Conservation (phyloP, 2,888 invertebrate genomes). For the Drosophila prostipennis region DNA sequence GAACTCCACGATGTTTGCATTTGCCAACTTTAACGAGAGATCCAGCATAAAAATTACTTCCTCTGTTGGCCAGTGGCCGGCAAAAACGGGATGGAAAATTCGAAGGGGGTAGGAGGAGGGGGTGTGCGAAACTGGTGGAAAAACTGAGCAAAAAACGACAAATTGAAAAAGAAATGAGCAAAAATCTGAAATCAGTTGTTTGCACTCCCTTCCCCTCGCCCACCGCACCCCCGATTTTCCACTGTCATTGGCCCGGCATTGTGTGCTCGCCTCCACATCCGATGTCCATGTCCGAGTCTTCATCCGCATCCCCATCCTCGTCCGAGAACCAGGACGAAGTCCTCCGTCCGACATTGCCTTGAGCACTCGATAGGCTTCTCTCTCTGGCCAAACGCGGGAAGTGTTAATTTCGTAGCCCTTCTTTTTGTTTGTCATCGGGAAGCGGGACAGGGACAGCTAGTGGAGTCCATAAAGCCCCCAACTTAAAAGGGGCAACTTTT, state of each 20-base stretch:
- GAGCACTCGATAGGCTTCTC: conserved; percentile 68
- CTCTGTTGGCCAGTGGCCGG: conserved; percentile 56
- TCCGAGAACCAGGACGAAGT: conserved; percentile 34
- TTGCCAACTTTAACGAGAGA: conserved; percentile 67
- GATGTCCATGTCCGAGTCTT: conserved; percentile 21
- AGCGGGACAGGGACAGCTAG: conserved; percentile 2
- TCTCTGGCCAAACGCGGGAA: conserved; percentile 59
- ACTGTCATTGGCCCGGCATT: conserved; percentile 39
- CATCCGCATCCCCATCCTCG: not conserved
- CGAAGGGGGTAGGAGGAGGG: not conserved
- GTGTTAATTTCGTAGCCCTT: conserved; percentile 74
- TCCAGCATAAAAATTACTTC: conserved; percentile 66
- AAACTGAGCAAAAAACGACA: conserved; percentile 68
- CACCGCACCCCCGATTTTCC: not conserved
- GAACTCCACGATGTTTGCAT: conserved; percentile 46
- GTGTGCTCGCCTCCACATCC: conserved; percentile 45
- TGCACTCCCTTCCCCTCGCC: conserved; percentile 34
- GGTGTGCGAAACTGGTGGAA: conserved; percentile 19
- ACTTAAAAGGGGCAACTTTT: conserved; percentile 47
- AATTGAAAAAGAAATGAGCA: conserved; percentile 67
- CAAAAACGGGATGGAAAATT: not conserved
- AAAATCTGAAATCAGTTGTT: conserved; percentile 68
- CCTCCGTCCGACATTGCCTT: conserved; percentile 56
- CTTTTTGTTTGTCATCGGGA: conserved; percentile 66
- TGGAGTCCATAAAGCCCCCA: conserved; percentile 17